Percentiles rank a stretch among this genome's conserved stretches.
phyloP scores from a whole-genome alignment of 1,140 invertebrate species.

The Zaprionus ornatus region DNA sequence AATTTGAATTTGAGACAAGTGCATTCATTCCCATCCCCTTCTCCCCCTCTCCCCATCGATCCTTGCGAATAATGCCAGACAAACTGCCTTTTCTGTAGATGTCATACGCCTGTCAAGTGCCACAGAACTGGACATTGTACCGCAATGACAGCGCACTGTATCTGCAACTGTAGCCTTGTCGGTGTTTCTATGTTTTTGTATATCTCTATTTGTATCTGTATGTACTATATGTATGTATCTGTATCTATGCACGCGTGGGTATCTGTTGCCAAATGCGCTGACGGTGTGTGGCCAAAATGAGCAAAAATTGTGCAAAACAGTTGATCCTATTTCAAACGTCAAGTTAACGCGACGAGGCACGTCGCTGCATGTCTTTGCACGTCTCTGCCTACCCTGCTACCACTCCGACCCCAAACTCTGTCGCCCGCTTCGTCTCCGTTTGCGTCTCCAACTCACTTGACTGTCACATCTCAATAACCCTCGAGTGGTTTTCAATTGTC shows the following conservation, averaged over 20 bases:
- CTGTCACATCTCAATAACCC: slow-evolving; percentile 81
- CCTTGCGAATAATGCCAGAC: neutral
- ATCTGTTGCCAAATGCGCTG: slow-evolving; percentile 14
- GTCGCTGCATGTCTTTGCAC: slow-evolving; percentile 4
- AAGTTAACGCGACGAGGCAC: slow-evolving; percentile 56
- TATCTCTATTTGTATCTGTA: slow-evolving; percentile 17
- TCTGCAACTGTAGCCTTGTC: neutral
- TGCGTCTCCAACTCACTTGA: slow-evolving; percentile 66
- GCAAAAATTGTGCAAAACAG: slow-evolving; percentile 25
- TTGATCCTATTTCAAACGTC: slow-evolving; percentile 81
- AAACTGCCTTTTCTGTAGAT: neutral
- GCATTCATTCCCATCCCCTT: neutral
- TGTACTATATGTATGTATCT: slow-evolving; percentile 12
- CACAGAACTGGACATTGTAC: slow-evolving; percentile 40
- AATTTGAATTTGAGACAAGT: neutral
- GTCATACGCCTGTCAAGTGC: slow-evolving; percentile 31
- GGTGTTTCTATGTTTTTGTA: neutral
- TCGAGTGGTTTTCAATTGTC: slow-evolving; percentile 81
- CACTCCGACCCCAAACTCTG: neutral
- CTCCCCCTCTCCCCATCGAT: neutral
- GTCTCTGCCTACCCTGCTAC: neutral
- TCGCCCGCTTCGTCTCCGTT: neutral
- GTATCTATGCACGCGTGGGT: slow-evolving; percentile 2
- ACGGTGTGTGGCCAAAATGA: slow-evolving; percentile 16
- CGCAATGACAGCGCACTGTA: neutral